phyloP scores from a whole-genome alignment of 2,888 invertebrate species.

The Leptinotarsa rubiginosa region DNA sequence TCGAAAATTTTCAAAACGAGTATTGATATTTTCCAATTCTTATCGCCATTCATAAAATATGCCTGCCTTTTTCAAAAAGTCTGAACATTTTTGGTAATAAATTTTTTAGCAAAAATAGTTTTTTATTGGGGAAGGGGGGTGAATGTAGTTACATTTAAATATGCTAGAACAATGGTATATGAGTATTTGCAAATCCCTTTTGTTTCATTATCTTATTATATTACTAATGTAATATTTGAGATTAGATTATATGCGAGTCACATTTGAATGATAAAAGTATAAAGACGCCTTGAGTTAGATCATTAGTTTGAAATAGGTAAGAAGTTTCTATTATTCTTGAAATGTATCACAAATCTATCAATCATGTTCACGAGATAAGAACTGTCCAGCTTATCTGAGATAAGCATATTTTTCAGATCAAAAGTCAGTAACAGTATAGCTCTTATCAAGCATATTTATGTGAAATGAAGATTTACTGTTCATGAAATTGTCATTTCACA shows the following conservation, averaged over 20 bases:
- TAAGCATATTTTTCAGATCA: neutral
- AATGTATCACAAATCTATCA: neutral
- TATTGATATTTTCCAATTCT: neutral
- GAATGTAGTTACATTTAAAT: no score
- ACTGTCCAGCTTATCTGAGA: slow-evolving; percentile 1
- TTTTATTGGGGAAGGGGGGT: neutral
- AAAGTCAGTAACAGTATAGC: neutral
- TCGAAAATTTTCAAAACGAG: neutral
- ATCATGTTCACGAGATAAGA: neutral
- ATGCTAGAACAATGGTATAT: neutral
- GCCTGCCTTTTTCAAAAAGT: slow-evolving; percentile 23
- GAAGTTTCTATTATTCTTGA: neutral
- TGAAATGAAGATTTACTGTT: neutral
- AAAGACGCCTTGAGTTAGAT: no score
- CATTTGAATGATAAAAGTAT: no score
- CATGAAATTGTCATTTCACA: neutral
- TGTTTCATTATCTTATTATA: neutral
- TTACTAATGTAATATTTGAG: neutral
- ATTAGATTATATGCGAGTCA: no score
- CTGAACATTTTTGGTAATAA: slow-evolving; percentile 29
- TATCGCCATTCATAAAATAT: slow-evolving; percentile 6
- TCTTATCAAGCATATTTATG: neutral
- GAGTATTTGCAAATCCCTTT: neutral
- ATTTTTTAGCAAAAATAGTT: slow-evolving; percentile 4
- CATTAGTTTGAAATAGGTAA: neutral